These are phyloP conservation scores for Hydraecia micacea DNA, from an alignment of 2,888 invertebrate genomes.

Conservation along the genomic window DNA sequence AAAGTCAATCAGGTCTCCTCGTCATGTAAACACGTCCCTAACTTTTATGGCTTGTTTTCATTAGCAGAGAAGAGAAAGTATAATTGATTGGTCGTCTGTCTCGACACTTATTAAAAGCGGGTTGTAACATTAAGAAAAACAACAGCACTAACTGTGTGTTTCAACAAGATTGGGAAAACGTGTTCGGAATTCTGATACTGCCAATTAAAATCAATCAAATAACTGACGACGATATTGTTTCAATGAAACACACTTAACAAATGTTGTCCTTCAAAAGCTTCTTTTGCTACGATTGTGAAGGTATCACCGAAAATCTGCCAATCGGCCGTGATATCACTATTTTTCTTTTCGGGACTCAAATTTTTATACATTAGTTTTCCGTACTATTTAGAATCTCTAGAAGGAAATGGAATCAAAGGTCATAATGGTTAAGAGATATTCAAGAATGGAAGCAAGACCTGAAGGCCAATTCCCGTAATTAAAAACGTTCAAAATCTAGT, in stretches of 20 bases:
- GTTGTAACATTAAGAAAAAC: conserved; percentile 1
- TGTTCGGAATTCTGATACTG: background rate
- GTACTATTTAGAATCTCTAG: background rate
- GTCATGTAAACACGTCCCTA: conserved; percentile 1
- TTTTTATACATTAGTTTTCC: too few relatives aligned
- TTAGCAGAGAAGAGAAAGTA: conserved; percentile 11
- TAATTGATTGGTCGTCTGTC: conserved; percentile 29
- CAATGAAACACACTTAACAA: background rate
- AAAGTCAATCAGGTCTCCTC: conserved; percentile 1
- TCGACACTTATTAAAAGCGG: background rate
- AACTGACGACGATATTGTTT: background rate
- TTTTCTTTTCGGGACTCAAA: too few relatives aligned
- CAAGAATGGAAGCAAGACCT: background rate
- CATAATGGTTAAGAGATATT: background rate
- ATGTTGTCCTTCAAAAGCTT: too few relatives aligned
- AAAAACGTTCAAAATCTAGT: too few relatives aligned
- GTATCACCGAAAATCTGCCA: background rate
- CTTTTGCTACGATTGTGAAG: background rate
- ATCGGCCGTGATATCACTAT: too few relatives aligned
- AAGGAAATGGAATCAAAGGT: background rate
- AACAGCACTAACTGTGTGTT: conserved; percentile 10
- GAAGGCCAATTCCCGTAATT: too few relatives aligned
- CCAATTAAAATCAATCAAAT: background rate
- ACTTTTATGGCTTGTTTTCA: conserved; percentile 35
- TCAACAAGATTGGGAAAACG: background rate